Evolutionary conservation across 2,797 vertebrate genomes (phyloP).

Genomic region (Melanitta fusca): DNA sequence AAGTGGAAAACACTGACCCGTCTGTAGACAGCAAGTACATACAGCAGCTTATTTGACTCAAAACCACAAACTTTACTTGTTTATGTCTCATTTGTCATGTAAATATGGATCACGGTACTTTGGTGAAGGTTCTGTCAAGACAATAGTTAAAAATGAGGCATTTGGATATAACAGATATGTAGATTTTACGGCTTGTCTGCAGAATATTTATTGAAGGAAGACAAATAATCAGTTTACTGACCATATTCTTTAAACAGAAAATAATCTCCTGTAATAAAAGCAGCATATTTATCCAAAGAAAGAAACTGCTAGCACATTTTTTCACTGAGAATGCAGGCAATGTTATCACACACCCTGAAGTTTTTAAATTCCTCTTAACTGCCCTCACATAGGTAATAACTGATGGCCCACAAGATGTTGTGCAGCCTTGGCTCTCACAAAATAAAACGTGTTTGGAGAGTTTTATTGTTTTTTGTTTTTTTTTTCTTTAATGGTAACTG

Average conservation of each 20-base stretch:
- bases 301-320: neutral
- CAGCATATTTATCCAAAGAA: neutral
- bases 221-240: neutral
- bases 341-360: neutral
- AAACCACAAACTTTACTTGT: neutral
- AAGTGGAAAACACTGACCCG: neutral
- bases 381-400: neutral
- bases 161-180: fast-evolving
- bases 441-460: neutral
- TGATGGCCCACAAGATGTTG: neutral
- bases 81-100: neutral
- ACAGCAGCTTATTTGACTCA: neutral
- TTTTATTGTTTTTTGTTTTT: neutral
- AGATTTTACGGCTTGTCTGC: neutral
- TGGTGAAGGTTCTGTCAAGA: neutral
- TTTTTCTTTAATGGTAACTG: neutral
- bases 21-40: neutral
- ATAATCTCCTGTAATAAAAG: neutral
- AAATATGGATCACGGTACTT: neutral
- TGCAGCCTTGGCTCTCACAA: neutral
- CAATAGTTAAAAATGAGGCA: neutral
- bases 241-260: neutral
- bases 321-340: neutral
- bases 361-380: neutral
- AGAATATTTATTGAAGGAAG: neutral